These are phyloP conservation scores for Drosophila parthenogenetica DNA, from an alignment of 2,888 invertebrate species.

Conservation along the genomic window DNA sequence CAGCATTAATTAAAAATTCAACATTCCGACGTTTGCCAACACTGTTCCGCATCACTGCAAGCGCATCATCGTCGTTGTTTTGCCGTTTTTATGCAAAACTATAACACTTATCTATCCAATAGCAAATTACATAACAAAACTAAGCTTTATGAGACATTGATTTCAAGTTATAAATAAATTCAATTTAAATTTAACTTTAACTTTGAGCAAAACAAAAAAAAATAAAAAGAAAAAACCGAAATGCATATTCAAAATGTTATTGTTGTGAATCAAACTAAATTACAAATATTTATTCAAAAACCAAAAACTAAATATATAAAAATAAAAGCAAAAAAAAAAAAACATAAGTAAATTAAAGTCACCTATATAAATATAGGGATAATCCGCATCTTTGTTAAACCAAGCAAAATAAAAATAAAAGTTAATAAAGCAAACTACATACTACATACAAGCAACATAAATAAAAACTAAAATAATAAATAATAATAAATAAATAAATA, in stretches of 20 bases:
- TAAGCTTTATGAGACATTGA: slow-evolving; percentile 63
- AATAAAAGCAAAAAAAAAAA: background rate
- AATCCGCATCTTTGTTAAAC: slow-evolving; percentile 67
- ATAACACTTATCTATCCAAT: slow-evolving; percentile 43
- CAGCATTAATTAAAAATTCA: background rate
- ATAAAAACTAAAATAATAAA: background rate
- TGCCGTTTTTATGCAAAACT: background rate
- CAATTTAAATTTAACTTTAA: slow-evolving; percentile 44
- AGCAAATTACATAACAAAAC: slow-evolving; percentile 32
- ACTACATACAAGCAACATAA: slow-evolving; percentile 23
- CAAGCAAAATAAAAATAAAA: slow-evolving; percentile 35
- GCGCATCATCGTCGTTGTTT: slow-evolving; percentile 6
- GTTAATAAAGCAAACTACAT: slow-evolving; percentile 34
- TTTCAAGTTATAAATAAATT: slow-evolving; percentile 61
- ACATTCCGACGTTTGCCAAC: slow-evolving; percentile 26
- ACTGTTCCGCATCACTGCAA: slow-evolving; percentile 22
- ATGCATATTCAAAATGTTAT: slow-evolving; percentile 80
- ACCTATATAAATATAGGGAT: slow-evolving; percentile 26
- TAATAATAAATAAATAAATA: slow-evolving; percentile 30
- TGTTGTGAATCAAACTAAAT: slow-evolving; percentile 80
- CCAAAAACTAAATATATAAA: slow-evolving; percentile 20
- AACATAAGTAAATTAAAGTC: slow-evolving; percentile 3
- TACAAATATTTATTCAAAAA: slow-evolving; percentile 59
- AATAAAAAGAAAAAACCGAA: slow-evolving; percentile 35
- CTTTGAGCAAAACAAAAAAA: slow-evolving; percentile 43